Evolutionary conservation across 1,140 invertebrate genomes (phyloP).

Genomic region (Paraescarpia echinospica): DNA sequence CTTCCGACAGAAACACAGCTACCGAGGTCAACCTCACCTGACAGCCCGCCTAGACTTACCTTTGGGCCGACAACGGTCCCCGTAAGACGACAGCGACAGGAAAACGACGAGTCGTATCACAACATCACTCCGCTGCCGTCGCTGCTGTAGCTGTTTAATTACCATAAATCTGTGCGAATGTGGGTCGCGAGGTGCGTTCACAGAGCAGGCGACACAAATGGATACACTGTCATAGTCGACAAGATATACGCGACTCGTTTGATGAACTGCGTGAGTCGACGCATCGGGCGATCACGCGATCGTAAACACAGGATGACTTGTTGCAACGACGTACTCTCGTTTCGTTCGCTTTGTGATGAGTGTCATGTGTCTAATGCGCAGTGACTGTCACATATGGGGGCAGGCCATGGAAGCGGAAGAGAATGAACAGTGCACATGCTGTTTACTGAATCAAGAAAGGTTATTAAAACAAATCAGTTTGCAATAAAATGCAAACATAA

Average conservation of each 20-base stretch:
- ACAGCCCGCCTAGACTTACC: not conserved
- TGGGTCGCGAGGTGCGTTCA: not conserved
- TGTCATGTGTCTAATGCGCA: not conserved
- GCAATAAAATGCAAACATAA: too few species aligned
- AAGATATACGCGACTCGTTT: not conserved
- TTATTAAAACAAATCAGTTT: not conserved
- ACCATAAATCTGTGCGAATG: not conserved
- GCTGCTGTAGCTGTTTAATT: not conserved
- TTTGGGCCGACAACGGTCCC: not conserved
- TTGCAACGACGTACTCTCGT: not conserved
- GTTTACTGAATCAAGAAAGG: not conserved
- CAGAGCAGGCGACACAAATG: not conserved
- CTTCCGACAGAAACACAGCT: not conserved
- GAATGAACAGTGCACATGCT: not conserved
- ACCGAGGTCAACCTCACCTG: not conserved
- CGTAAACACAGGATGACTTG: not conserved
- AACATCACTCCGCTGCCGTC: not conserved
- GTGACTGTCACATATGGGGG: not conserved
- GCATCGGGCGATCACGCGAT: not conserved
- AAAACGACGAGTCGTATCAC: not conserved
- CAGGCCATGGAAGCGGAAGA: not conserved
- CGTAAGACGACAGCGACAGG: not conserved
- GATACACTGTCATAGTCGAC: not conserved
- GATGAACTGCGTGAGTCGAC: not conserved
- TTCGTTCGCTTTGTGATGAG: not conserved